phyloP scores from a whole-genome alignment of 53 echinoderm and acorn worm species.

The Temnopleurus reevesii region DNA sequence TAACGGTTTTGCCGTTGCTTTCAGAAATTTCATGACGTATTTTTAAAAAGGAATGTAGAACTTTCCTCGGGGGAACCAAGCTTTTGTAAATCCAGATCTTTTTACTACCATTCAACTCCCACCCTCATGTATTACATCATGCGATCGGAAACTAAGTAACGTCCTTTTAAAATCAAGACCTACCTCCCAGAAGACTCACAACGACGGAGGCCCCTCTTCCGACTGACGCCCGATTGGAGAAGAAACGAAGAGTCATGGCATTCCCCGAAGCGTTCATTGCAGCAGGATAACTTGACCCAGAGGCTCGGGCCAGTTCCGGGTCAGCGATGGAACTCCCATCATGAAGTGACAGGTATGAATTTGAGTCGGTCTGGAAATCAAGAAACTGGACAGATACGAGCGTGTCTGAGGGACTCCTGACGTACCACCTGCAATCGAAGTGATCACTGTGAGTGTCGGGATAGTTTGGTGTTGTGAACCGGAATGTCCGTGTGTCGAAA shows the following conservation, averaged over 20 bases:
- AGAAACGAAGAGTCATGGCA: constrained; percentile 17
- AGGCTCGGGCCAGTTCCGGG: constrained; percentile 4
- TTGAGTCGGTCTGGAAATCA: constrained; percentile 37
- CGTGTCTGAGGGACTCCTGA: constrained; percentile 43
- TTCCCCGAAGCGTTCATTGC: neutral
- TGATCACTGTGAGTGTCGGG: constrained; percentile 4
- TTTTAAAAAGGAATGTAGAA: too few species aligned
- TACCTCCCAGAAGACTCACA: constrained; percentile 29
- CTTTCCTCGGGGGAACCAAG: too few species aligned
- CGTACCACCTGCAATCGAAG: constrained; percentile 49
- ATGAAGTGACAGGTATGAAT: neutral
- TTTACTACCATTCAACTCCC: too few species aligned
- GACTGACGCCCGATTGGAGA: constrained; percentile 21
- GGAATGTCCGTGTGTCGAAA: constrained; percentile 29
- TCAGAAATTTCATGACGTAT: too few species aligned
- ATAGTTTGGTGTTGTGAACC: constrained; percentile 38
- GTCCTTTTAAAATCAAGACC: neutral
- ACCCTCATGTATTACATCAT: too few species aligned
- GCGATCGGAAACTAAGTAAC: too few species aligned
- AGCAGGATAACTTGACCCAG: neutral
- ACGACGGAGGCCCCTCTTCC: constrained; percentile 23
- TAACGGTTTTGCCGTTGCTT: too few species aligned
- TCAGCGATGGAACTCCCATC: constrained; percentile 1
- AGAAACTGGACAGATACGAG: constrained; percentile 23
- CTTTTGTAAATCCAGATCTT: too few species aligned